Conservation (phyloP, 2,797 vertebrate species). For the Pantherophis alleghaniensis region DNA sequence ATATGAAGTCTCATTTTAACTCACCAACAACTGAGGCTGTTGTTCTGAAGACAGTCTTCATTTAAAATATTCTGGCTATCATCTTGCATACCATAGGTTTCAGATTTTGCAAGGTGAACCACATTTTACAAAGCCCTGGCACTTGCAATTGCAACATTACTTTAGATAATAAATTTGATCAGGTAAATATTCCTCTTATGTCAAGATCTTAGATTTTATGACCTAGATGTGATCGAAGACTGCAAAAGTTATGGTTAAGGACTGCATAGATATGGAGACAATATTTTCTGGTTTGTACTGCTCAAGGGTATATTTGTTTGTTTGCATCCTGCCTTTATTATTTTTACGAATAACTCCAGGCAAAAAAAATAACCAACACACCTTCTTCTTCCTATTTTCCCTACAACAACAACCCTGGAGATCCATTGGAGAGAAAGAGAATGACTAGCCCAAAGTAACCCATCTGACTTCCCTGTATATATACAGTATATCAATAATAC, state of each 20-base stretch:
- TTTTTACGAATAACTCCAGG: background rate
- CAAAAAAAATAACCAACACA: background rate
- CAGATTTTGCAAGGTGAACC: background rate
- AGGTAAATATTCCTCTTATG: fast-evolving
- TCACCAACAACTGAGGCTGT: conserved; percentile 1
- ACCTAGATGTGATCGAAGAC: background rate
- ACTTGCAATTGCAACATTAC: background rate
- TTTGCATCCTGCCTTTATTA: background rate
- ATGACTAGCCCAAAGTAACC: background rate
- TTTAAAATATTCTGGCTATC: background rate
- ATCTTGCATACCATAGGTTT: background rate
- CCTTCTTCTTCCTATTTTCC: background rate
- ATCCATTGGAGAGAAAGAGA: background rate
- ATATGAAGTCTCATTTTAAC: background rate
- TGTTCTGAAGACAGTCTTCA: conserved; percentile 4
- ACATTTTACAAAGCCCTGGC: background rate
- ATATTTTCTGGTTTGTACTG: background rate
- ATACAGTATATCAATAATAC: background rate
- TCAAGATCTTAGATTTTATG: background rate
- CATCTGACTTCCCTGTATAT: background rate
- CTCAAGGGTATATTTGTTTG: background rate
- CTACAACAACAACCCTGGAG: background rate
- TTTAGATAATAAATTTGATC: conserved; percentile 4
- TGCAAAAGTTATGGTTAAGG: background rate
- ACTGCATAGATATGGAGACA: background rate